Conservation (phyloP, 2,113 vertebrate genomes). For the Chionis minor region DNA sequence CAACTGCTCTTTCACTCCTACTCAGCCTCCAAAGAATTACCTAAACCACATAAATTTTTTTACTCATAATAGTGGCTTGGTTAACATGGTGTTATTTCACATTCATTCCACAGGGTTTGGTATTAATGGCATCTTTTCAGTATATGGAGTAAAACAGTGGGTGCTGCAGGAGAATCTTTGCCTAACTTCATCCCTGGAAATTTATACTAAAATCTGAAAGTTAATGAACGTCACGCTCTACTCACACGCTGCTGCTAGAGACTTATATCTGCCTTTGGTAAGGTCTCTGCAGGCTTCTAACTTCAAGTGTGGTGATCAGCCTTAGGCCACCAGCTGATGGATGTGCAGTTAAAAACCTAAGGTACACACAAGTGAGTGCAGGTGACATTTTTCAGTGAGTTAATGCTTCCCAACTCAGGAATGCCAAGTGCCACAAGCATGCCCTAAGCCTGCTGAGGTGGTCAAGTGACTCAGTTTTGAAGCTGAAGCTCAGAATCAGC, state of each 20-base stretch:
- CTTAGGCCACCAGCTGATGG: not conserved
- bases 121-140: not conserved
- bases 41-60: not conserved
- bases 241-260: not conserved
- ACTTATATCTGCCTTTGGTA: not conserved
- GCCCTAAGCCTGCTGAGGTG: not conserved
- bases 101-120: not conserved
- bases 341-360: not conserved
- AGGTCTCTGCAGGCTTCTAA: not conserved
- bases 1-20: constrained; percentile 14
- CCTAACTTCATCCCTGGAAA: not conserved
- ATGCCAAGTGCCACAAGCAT: not conserved
- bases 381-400: not conserved
- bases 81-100: not conserved
- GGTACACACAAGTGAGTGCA: not conserved
- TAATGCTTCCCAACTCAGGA: not conserved
- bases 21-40: constrained; percentile 1
- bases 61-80: not conserved
- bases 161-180: not conserved
- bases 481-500: not conserved
- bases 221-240: not conserved
- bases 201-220: not conserved
- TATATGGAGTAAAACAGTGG: not conserved
- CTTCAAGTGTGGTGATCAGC: not conserved
- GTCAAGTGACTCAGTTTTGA: not conserved